These are phyloP conservation scores for Zapus hudsonius DNA, from an alignment of 2,113 vertebrate genomes.

Conservation along the genomic window DNA sequence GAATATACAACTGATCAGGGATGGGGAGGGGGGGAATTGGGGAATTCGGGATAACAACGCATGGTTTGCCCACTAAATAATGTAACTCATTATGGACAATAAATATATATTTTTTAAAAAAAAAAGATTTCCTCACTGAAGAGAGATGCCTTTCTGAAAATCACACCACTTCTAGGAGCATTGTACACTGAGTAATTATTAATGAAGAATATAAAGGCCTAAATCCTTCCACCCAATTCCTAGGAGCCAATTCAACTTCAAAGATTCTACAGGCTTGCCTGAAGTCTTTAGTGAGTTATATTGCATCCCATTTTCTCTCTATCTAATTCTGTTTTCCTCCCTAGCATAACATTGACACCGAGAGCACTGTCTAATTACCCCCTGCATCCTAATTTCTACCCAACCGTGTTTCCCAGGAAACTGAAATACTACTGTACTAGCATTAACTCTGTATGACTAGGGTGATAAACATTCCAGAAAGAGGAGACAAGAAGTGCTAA, in stretches of 20 bases:
- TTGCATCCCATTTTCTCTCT: not conserved
- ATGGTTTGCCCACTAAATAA: too few species aligned
- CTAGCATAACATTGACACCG: not conserved
- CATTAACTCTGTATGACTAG: not conserved
- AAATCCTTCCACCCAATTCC: fast-evolving
- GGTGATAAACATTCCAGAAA: not conserved
- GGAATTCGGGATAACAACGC: too few species aligned
- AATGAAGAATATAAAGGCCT: not conserved
- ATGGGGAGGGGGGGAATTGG: too few species aligned
- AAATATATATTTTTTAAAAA: too few species aligned
- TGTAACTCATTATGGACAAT: too few species aligned
- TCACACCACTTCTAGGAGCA: not conserved
- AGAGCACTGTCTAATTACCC: not conserved
- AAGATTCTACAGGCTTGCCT: fast-evolving
- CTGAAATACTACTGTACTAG: not conserved
- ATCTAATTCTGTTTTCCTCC: not conserved
- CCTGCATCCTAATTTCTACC: not conserved
- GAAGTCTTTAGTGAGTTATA: not conserved
- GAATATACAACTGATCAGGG: too few species aligned
- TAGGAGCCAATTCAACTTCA: not conserved
- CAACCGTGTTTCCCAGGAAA: constrained; percentile 1
- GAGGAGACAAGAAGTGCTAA: not conserved
- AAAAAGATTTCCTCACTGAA: not conserved
- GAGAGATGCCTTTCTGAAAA: not conserved
- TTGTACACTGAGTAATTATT: not conserved